These are phyloP conservation scores for Notolepis coatsorum DNA, from an alignment of 2,797 vertebrate genomes.

Conservation along the genomic window DNA sequence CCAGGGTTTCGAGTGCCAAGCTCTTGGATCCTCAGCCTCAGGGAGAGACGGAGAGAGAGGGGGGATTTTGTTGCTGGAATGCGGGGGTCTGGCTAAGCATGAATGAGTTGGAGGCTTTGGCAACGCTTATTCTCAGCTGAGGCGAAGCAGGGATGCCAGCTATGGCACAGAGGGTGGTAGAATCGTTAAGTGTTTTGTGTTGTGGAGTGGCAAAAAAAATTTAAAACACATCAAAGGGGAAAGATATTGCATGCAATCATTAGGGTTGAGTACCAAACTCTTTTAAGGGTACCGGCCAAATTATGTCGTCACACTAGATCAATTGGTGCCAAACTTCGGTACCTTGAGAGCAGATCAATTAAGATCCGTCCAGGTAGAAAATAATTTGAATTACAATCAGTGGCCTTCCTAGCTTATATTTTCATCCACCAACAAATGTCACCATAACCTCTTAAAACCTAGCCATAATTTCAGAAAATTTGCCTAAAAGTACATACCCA, in stretches of 20 bases:
- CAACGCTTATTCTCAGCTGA: constrained; percentile 39
- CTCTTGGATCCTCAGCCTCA: constrained; percentile 54
- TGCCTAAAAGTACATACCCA: no score
- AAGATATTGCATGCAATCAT: not conserved
- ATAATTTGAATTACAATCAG: no score
- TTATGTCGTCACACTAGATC: no score
- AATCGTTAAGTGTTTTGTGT: constrained; percentile 35
- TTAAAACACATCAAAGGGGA: constrained; percentile 14
- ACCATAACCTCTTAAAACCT: no score
- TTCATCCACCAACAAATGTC: no score
- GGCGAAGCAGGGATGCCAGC: constrained; percentile 57
- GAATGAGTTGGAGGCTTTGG: constrained; percentile 72
- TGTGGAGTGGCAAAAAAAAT: constrained; percentile 9
- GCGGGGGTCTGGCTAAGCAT: constrained; percentile 67
- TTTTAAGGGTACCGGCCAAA: no score
- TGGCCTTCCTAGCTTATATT: no score
- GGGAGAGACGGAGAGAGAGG: constrained; percentile 54
- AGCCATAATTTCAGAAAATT: no score
- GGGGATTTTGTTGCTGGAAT: constrained; percentile 70
- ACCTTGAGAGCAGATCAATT: no score
- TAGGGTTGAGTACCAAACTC: no score
- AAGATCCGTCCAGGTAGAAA: no score
- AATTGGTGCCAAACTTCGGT: no score
- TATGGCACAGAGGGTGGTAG: constrained; percentile 56
- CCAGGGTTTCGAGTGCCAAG: constrained; percentile 70